Base-by-base conservation (phyloP, 2,888 invertebrate species). In the Stenchaetothrips biformis region DNA sequence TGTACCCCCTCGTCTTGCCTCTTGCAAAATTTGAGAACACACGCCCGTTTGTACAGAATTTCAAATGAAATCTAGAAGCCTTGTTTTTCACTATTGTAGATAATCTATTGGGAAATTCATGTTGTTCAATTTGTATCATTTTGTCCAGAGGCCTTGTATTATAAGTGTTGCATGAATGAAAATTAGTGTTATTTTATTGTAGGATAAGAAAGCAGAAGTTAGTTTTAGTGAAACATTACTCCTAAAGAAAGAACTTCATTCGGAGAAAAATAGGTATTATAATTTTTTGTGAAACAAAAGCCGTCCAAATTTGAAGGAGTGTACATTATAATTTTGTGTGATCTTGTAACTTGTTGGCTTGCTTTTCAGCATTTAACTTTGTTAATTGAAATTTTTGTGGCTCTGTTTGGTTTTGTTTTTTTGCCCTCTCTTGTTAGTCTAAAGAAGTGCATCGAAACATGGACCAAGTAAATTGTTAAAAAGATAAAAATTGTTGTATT, bases 401-500 rank as follows among this genome's bases (percentile, higher is more conserved):
- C 53, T 53, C 53, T 53, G 18, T 53, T 53, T 18, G 53, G 13
- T 53, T 53, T 53, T 53, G 59, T 59, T 59, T 59, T 13, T 74
- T 25, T 25, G 67, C 67, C 25, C 11, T 74, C 67, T 74, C 67
- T 74, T 74, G 25, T 74, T 74, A 74, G 67, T 74, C 67, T 11
- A 74, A 74, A 21, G 67, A 74, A 25, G 25, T 25, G n/a, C 21
- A 74, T 74, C 11, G n/a, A 25, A 74, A 25, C 67, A 74, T 7
- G 7, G 11, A 74, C 67, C 67, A 7, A 74, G 21, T 25, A 25
- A 25, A 74, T 74, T 74, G 21, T 74, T 21, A 9, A 25, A 25
- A 74, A 25, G 67, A 53, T 18, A 59, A 59, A 59, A 59, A 74
- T 74, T 74, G 67, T 74, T 74, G 67, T 74, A 74, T 74, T 74